phyloP scores from a whole-genome alignment of 2,888 invertebrate species.

The Lingula anatina region DNA sequence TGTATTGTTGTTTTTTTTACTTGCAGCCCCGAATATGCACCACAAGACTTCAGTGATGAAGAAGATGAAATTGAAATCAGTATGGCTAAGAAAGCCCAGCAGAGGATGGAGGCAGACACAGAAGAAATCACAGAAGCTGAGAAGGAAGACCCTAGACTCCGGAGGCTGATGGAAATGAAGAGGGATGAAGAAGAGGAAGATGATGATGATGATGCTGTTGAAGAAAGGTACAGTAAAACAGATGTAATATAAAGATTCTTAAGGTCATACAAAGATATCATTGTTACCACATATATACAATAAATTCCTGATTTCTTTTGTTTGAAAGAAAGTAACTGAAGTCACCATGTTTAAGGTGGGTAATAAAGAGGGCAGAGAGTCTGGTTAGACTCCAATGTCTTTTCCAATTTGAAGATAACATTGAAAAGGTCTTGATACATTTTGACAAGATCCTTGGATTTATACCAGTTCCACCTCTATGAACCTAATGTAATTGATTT shows the following conservation, averaged over 20 bases:
- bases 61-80: constrained; percentile 73
- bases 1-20: too few species aligned
- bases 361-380: not conserved
- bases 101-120: constrained; percentile 8
- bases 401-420: too few species aligned
- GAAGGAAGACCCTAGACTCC: constrained; percentile 10
- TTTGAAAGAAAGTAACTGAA: too few species aligned
- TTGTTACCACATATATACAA: too few species aligned
- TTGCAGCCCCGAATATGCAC: constrained; percentile 93
- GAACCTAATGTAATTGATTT: too few species aligned
- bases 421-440: too few species aligned
- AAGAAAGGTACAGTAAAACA: constrained; percentile 23
- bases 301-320: not conserved
- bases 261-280: constrained; percentile 1
- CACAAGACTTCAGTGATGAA: constrained; percentile 68
- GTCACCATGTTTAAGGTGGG: too few species aligned
- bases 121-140: constrained; percentile 14
- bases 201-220: constrained; percentile 39
- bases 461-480: too few species aligned
- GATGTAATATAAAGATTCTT: not conserved
- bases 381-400: too few species aligned
- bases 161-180: constrained; percentile 6
- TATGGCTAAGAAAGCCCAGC: constrained; percentile 21
- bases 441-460: too few species aligned
- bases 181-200: constrained; percentile 16